A percentile compares a stretch with the other conserved stretches of the same genome.
Evolutionary conservation across 2,113 vertebrate species (phyloP).

Genomic region (Lepus americanus): DNA sequence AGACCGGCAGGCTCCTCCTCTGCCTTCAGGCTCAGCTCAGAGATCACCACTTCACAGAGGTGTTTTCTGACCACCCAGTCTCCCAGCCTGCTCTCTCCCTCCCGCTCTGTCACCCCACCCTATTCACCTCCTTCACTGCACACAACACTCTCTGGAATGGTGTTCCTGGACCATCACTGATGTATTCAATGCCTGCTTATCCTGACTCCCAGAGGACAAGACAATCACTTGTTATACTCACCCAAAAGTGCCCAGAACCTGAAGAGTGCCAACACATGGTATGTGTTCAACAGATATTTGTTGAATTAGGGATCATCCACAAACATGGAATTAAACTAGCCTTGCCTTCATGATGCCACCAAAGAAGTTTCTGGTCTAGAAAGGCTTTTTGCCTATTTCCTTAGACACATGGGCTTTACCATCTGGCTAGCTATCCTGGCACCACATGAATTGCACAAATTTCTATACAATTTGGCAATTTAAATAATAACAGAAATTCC

Average conservation of each 20-base stretch:
- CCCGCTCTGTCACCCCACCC: accelerated
- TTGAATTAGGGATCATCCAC: not conserved
- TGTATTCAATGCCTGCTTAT: not conserved
- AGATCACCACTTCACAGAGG: not conserved
- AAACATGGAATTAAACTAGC: not conserved
- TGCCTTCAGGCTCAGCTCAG: not conserved
- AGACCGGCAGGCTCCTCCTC: not conserved
- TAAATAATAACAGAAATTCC: not conserved
- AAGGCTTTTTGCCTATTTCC: not conserved
- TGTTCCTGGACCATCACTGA: not conserved
- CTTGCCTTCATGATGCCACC: not conserved
- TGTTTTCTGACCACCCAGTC: accelerated
- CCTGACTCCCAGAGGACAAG: not conserved
- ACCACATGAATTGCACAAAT: not conserved
- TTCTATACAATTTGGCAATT: not conserved
- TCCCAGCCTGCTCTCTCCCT: accelerated
- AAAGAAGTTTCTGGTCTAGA: not conserved
- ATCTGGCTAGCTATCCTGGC: not conserved
- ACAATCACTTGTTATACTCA: too few relatives aligned
- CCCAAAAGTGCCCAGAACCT: not conserved
- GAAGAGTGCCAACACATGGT: not conserved
- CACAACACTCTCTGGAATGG: not conserved
- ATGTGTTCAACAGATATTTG: too few relatives aligned
- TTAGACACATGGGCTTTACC: not conserved
- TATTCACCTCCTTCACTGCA: too few relatives aligned